Conservation (phyloP, 2,113 vertebrate species). For the Lampris megalopsis region DNA sequence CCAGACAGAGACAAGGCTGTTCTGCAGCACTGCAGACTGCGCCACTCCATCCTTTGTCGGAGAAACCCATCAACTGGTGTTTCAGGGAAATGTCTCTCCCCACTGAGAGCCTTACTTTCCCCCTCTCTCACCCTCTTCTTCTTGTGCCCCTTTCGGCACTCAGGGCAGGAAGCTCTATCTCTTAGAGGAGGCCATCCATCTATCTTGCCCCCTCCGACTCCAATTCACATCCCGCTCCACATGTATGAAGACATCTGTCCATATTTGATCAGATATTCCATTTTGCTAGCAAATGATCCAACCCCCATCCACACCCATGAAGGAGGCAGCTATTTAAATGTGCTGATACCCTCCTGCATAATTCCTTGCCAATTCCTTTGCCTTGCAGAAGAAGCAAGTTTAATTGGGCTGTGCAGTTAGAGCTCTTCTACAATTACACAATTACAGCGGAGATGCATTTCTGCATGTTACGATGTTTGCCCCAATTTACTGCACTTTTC, state of each 20-base stretch:
- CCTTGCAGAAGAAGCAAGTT: conserved; percentile 86
- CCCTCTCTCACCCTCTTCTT: conserved; percentile 79
- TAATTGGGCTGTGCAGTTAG: conserved; percentile 87
- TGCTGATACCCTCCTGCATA: conserved; percentile 82
- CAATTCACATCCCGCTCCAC: conserved; percentile 80
- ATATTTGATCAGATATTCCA: conserved; percentile 85
- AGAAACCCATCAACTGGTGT: conserved; percentile 83
- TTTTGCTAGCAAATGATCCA: conserved; percentile 85
- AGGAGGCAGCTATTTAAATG: conserved; percentile 82
- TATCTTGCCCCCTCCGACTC: conserved; percentile 71
- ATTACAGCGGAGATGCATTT: conserved; percentile 87
- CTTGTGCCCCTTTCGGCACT: conserved; percentile 75
- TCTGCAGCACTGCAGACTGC: conserved; percentile 81
- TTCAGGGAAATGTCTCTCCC: conserved; percentile 81
- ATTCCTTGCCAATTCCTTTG: conserved; percentile 85
- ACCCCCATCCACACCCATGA: conserved; percentile 73
- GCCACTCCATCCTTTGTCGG: conserved; percentile 82
- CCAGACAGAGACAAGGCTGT: conserved; percentile 86
- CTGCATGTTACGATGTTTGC: conserved; percentile 84
- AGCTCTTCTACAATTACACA: conserved; percentile 87
- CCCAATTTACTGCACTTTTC: conserved; percentile 87
- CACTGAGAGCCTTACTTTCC: conserved; percentile 76
- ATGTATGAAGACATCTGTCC: conserved; percentile 88
- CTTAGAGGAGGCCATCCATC: conserved; percentile 78
- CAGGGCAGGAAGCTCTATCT: conserved; percentile 80